Evolutionary conservation across 2,888 invertebrate species (phyloP), one percentile per base, ranked within the genome.

Genomic region (Scaptomyza cyrtandrae): DNA sequence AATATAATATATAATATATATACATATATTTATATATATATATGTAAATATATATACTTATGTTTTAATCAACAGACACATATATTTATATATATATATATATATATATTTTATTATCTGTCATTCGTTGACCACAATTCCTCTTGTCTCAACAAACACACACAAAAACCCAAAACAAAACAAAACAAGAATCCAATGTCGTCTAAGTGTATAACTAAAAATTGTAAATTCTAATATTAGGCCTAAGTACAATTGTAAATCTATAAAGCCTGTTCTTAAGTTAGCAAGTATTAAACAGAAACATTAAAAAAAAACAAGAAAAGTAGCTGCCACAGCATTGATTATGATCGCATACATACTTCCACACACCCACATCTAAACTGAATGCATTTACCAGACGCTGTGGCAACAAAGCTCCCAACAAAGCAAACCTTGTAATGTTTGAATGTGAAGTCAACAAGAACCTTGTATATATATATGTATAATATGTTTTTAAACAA

Each of bases 181-280:
- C 55, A 63, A 16, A 45, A 50, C 50, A 33, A 13, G 52, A 57
- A 62, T 75, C 76, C 55, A 73, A 75, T 75, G 76, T 71, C 71
- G 49, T 80, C 62, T 71, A 69, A 72, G 71, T 74, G 83, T 80
- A 80, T 64, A 79, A 78, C 63, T 62, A 54, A 50, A 71, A 88
- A 65, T 71, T 88, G 83, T 88, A 89, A 85, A 88, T 84, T 84
- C 74, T 87, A 87, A 87, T 79, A 86, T 80, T 89, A 88, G 88
- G 77, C 78, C 54, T 71, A 85, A 71, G 74, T 77, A 77, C 71
- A 78, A 78, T 77, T 82, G 88, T 82, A 82, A 82, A 88, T 82
- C 86, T 83, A 74, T 77, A 88, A 71, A 82, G 63, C 74, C 57
- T 69, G 63, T 71, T 67, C 45, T 82, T 82, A 83, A 83, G 78